Base-by-base conservation (phyloP, 2,888 invertebrate species). In the Melanostoma mellinum region DNA sequence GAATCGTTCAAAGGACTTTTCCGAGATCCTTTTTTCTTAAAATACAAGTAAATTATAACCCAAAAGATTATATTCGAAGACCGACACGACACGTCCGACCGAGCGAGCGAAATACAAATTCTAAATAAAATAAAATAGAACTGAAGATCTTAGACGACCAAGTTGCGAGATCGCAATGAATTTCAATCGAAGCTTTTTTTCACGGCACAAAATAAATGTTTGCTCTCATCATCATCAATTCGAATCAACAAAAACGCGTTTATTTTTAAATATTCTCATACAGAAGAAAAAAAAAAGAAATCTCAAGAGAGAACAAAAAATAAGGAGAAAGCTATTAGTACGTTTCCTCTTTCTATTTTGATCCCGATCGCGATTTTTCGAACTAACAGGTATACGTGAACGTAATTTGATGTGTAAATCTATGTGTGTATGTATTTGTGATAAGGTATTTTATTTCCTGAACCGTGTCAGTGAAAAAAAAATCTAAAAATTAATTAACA, bases 161-260 rank as follows among this genome's bases (percentile, higher is more conserved):
- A 90, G 89, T 89, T 90, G 89, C 90, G 87, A 89, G 88, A 90
- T 89, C 88, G 90, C 90, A 91, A 90, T 91, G 91, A 91, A 87
- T 88, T 88, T 87, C 38, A 71, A 74, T 74, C 67, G 50, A 79
- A 79, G 75, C 74, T 75, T 84, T 84, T 74, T 79, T 84, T 84
- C 71, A 86, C 86, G 87, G 87, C 87, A 87, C 87, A 86, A 87
- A 38, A 84, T 84, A 87, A 87, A 87, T 86, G 52, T 74, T 86
- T 86, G 58, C 86, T 61, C 61, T 61, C 61, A 36, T 61, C 20
- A 20, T 84, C 76, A 75, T 77, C 71, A 61, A 77, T 63, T 71
- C 73, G 60, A 50, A 77, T 72, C 85, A 77, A 87, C 86, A 81
- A 85, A 81, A 79, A 73, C 71, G 74, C 79, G 75, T 79, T 84